phyloP scores from a whole-genome alignment of 2,113 vertebrate genomes.

The Chaetorhynchus papuensis region DNA sequence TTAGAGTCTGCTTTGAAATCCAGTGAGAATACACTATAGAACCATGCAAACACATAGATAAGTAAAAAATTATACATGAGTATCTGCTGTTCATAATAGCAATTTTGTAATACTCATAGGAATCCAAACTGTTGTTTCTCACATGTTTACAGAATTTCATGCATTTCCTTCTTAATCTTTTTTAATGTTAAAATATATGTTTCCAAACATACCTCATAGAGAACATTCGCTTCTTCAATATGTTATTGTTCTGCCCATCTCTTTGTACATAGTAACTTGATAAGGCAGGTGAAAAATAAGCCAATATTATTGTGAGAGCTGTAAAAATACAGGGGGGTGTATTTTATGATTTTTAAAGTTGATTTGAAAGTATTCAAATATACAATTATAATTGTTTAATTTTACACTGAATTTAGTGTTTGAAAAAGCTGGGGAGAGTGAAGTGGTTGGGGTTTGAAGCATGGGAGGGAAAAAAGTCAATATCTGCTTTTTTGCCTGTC shows the following conservation, averaged over 20 bases:
- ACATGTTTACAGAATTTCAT: background rate
- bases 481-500: background rate
- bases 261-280: background rate
- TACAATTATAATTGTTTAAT: background rate
- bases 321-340: rapidly evolving
- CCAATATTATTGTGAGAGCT: background rate
- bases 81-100: background rate
- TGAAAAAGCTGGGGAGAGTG: background rate
- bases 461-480: background rate
- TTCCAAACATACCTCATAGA: background rate
- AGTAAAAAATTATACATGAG: background rate
- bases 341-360: background rate
- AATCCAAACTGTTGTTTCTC: background rate
- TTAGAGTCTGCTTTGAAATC: constrained; percentile 9
- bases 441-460: background rate
- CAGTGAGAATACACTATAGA: background rate
- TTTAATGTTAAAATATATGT: background rate
- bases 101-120: background rate
- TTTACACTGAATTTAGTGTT: background rate
- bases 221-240: background rate
- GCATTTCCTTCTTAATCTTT: background rate
- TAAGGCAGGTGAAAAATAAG: background rate
- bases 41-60: background rate
- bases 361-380: background rate
- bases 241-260: background rate